Conservation (phyloP, 2,797 vertebrate species). For the Amblyopsis hoosieri region DNA sequence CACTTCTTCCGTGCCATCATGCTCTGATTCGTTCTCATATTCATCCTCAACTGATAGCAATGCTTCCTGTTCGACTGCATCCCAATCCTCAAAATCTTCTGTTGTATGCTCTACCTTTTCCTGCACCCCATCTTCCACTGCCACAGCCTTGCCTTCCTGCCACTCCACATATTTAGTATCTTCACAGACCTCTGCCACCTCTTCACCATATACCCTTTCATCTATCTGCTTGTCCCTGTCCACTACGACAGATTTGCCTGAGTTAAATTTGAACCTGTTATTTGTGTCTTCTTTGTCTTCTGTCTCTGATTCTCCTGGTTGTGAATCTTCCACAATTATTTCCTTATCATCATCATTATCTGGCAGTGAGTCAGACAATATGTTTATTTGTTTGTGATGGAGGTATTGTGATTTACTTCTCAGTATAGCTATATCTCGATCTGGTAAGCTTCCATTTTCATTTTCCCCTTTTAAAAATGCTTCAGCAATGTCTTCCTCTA, state of each 20-base stretch:
- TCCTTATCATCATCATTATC: constrained; percentile 16
- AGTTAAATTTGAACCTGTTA: constrained; percentile 6
- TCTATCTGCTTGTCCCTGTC: neutral
- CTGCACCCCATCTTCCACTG: neutral
- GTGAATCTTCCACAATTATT: constrained; percentile 25
- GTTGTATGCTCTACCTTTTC: constrained; percentile 5
- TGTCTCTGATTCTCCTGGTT: constrained; percentile 6
- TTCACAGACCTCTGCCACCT: constrained; percentile 5
- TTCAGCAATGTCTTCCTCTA: constrained; percentile 14
- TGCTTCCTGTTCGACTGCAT: constrained; percentile 6
- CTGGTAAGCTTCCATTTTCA: neutral
- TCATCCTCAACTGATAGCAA: constrained; percentile 14
- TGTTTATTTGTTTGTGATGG: constrained; percentile 2
- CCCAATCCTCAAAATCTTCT: constrained; percentile 1
- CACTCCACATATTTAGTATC: neutral
- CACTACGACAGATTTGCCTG: neutral
- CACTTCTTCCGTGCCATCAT: constrained; percentile 11
- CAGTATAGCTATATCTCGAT: constrained; percentile 2
- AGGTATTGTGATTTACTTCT: neutral
- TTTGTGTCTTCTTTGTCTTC: constrained; percentile 4
- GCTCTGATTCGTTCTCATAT: constrained; percentile 22
- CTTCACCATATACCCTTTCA: neutral
- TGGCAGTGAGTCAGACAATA: constrained; percentile 3
- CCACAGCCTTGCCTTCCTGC: neutral
- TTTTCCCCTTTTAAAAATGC: neutral